phyloP scores from a whole-genome alignment of 2,888 invertebrate genomes.

The Caradrina clavipalpis region DNA sequence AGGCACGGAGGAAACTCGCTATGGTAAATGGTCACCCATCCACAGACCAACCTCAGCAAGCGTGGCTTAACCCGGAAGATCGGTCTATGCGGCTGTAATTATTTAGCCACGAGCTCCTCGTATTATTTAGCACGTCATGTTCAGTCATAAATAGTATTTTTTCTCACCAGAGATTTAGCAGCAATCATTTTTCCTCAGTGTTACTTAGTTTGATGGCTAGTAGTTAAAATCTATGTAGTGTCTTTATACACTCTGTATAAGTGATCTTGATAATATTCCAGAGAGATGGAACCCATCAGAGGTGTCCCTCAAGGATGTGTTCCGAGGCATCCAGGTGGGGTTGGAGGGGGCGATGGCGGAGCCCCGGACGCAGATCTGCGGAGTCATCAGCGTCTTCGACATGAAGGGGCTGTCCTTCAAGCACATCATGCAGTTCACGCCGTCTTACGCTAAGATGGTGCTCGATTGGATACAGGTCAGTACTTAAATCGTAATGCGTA shows the following conservation, averaged over 20 bases:
- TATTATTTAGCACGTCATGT: too few species aligned
- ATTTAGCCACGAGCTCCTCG: too few species aligned
- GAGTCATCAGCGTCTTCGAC: constrained; percentile 94
- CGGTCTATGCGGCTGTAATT: too few species aligned
- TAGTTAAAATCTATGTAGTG: too few species aligned
- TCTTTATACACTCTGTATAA: neutral
- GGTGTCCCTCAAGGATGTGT: constrained; percentile 92
- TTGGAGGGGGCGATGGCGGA: constrained; percentile 95
- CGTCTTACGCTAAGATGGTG: constrained; percentile 93
- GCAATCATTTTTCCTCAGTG: too few species aligned
- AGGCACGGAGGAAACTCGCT: too few species aligned
- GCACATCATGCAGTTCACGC: constrained; percentile 95
- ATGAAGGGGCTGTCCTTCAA: constrained; percentile 94
- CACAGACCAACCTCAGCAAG: too few species aligned
- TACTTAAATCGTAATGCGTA: neutral
- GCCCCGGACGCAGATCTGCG: constrained; percentile 94
- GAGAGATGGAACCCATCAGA: constrained; percentile 95
- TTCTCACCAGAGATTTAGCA: too few species aligned
- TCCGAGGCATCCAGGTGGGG: constrained; percentile 93
- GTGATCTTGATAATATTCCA: constrained; percentile 70
- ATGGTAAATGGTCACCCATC: too few species aligned
- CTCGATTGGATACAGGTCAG: constrained; percentile 93
- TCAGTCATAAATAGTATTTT: too few species aligned
- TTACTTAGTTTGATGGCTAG: too few species aligned
- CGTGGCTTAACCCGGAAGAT: too few species aligned